These are phyloP conservation scores for Bellardia pandia DNA, from an alignment of 2,888 invertebrate species.

Conservation along the genomic window DNA sequence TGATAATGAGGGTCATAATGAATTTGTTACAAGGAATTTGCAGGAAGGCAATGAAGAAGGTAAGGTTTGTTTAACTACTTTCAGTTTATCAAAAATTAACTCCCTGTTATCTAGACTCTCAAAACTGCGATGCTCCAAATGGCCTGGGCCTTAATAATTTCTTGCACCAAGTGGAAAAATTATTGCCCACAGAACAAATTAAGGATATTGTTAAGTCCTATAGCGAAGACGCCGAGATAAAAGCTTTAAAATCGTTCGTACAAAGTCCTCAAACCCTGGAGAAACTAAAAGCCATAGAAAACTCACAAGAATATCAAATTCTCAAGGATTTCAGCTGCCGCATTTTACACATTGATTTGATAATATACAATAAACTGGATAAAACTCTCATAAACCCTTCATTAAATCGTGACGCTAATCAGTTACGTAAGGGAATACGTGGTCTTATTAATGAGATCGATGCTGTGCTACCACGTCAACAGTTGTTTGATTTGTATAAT, in stretches of 20 bases:
- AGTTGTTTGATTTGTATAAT: constrained; percentile 75
- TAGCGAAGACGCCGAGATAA: constrained; percentile 76
- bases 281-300: constrained; percentile 65
- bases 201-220: constrained; percentile 76
- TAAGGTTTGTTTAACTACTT: background rate
- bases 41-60: constrained; percentile 12
- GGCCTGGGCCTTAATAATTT: constrained; percentile 76
- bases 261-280: constrained; percentile 71
- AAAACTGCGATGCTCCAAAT: constrained; percentile 73
- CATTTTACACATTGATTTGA: constrained; percentile 76
- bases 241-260: constrained; percentile 72
- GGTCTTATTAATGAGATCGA: constrained; percentile 77
- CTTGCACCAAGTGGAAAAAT: constrained; percentile 73
- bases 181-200: constrained; percentile 75
- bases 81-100: background rate
- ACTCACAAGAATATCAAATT: constrained; percentile 72
- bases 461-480: constrained; percentile 75
- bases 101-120: constrained; percentile 6
- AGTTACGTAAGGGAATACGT: constrained; percentile 74
- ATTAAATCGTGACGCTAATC: background rate
- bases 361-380: constrained; percentile 67
- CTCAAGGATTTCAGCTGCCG: constrained; percentile 76
- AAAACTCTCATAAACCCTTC: constrained; percentile 69
- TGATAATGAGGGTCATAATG: constrained; percentile 58
- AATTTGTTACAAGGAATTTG: constrained; percentile 39